Evolutionary conservation across 2,113 vertebrate species (phyloP).

Genomic region (Pyxicephalus adspersus): DNA sequence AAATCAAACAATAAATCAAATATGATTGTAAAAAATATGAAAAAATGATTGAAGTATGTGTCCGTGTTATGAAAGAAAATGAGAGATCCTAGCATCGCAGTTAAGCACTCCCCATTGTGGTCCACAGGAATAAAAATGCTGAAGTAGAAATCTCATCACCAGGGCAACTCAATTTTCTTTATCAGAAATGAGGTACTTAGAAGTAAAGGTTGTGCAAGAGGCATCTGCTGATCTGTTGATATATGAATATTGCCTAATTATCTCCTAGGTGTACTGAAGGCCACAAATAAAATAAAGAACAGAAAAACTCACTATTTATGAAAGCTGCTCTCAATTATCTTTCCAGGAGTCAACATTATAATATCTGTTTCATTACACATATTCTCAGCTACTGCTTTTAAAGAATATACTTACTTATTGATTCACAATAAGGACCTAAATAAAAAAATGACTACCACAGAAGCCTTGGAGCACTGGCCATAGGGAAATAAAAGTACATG

Average conservation of each 20-base stretch:
- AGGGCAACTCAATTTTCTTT: slow-evolving; percentile 8
- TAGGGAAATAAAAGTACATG: no score
- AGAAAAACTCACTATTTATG: not conserved
- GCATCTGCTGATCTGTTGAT: slow-evolving; percentile 6
- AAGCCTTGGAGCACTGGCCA: no score
- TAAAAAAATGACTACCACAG: no score
- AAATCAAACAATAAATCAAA: no score
- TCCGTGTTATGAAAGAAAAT: not conserved
- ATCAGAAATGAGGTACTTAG: not conserved
- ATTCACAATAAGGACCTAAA: not conserved
- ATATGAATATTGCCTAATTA: not conserved
- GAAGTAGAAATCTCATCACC: slow-evolving; percentile 1
- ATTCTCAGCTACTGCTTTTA: not conserved
- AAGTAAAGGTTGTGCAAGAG: not conserved
- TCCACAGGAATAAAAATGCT: not conserved
- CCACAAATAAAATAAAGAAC: not conserved
- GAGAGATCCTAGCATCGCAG: not conserved
- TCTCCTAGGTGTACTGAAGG: not conserved
- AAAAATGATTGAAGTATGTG: not conserved
- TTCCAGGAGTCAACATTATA: not conserved
- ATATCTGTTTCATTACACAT: not conserved
- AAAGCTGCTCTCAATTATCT: not conserved
- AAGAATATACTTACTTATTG: not conserved
- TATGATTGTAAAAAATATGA: no score
- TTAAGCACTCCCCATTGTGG: not conserved